Evolutionary conservation across 2,888 invertebrate species (phyloP).

Genomic region (Crematogaster levior): DNA sequence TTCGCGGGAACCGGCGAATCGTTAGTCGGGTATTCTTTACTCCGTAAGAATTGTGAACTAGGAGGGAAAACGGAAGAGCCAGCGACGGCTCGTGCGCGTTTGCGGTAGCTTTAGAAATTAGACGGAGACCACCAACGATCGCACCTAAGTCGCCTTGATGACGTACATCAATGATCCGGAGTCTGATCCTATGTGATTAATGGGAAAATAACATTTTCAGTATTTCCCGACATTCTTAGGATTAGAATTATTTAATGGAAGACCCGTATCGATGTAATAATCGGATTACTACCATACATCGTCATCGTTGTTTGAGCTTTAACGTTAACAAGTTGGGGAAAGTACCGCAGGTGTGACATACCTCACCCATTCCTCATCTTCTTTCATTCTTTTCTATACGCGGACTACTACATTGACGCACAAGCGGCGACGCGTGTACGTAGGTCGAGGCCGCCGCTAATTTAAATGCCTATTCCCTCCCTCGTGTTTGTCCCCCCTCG

Average conservation of each 20-base stretch:
- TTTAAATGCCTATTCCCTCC: conserved; percentile 61
- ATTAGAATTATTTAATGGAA: neutral
- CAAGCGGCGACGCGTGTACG: conserved; percentile 31
- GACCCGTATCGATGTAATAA: neutral
- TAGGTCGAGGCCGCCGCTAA: conserved; percentile 57
- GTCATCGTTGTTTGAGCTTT: neutral
- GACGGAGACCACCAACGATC: conserved; percentile 54
- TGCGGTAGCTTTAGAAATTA: conserved; percentile 50
- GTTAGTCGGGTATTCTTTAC: conserved; percentile 79
- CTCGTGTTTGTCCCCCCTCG: conserved; percentile 42
- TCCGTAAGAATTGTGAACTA: conserved; percentile 64
- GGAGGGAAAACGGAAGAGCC: conserved; percentile 39
- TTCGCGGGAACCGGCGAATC: conserved; percentile 76
- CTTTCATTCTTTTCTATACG: neutral
- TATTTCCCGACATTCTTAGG: neutral
- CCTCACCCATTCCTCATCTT: neutral
- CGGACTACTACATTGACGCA: neutral
- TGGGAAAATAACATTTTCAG: conserved; percentile 16
- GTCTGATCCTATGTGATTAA: neutral
- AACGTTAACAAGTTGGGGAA: neutral
- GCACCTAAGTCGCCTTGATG: neutral
- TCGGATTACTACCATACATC: neutral
- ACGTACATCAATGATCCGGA: neutral
- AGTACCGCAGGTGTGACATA: conserved; percentile 41
- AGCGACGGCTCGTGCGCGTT: neutral